Evolutionary conservation across 2,888 invertebrate genomes (phyloP).

Genomic region (Autographa gamma): DNA sequence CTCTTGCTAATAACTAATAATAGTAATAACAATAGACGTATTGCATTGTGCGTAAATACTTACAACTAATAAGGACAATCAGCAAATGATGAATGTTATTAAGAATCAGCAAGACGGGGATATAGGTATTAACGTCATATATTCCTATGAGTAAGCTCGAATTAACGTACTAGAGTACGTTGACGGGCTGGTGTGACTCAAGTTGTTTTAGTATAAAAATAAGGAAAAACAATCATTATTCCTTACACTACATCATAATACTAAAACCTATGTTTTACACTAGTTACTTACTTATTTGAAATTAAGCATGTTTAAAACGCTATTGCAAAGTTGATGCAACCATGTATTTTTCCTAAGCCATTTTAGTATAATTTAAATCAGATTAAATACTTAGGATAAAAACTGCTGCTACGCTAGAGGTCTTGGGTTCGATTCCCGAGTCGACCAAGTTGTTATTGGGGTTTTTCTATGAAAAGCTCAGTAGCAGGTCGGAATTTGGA

Average conservation of each 20-base stretch:
- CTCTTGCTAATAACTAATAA: background rate
- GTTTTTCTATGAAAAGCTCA: no score
- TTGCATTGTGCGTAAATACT: background rate
- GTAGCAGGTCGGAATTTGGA: no score
- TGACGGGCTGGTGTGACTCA: constrained; percentile 5
- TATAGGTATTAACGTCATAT: constrained; percentile 1
- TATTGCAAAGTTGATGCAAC: no score
- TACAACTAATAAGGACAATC: background rate
- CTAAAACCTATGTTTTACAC: no score
- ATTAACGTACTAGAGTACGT: constrained; percentile 3
- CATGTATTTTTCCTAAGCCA: no score
- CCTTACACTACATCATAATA: background rate
- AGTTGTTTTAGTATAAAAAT: constrained; percentile 9
- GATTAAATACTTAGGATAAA: no score
- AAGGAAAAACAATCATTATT: constrained; percentile 21
- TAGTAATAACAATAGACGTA: background rate
- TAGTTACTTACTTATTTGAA: no score
- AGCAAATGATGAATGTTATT: background rate
- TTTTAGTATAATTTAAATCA: no score
- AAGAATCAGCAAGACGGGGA: background rate
- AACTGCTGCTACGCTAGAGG: no score
- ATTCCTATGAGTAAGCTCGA: constrained; percentile 14
- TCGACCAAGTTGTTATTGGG: no score
- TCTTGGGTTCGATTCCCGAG: no score
- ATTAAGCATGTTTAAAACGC: no score